Evolutionary conservation across 2,888 invertebrate genomes (phyloP), one percentile per base, ranked within the genome.

Genomic region (Cosmia pyralina): DNA sequence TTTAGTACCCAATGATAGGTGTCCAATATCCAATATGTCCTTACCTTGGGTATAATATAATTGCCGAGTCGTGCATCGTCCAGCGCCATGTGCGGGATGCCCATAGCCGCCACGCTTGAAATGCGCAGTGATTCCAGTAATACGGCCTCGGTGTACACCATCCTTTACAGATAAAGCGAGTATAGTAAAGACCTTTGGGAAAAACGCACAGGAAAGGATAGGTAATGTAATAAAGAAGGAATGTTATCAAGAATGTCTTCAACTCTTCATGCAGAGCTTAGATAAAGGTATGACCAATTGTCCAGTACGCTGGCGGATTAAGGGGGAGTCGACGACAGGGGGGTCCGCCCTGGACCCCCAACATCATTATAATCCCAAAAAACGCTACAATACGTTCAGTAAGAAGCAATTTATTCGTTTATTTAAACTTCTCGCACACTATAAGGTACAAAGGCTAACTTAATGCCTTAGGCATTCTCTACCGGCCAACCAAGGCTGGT

Each of bases 81-180:
- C 2, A 97, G 87, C 0, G 98, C 98, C 91, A 98, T 96, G 90
- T 98, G 98, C 0, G 98, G 98, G 57, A 98, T 97, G n/a, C 98
- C 97, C 87, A 98, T 97, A 0, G 98, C 97, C 71, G 98, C 96
- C 2, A 98, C 97, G 93, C 97, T 97, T 75, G 98, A 98, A 95
- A 98, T 97, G 59, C 98, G 96, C 13, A 98, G 89, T 0, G 97
- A 96, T 93, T 98, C 98, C 86, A 97, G 90, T 22, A 98, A 97
- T 1, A 98, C 97, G 0, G 98, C 98, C 90, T 98, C 98, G 68
- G 98, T 97, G 88, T 98, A 98, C 0, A 98, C 97, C 97, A 98
- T 97, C 77, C 98, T 80, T 52, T 11, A 57, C 13, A 81, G 10
- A 55, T 52, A 58, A 57, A 44, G 8, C 5, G 10, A 59, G 15